Conservation (phyloP, 2,888 invertebrate genomes). For the Aelia acuminata region DNA sequence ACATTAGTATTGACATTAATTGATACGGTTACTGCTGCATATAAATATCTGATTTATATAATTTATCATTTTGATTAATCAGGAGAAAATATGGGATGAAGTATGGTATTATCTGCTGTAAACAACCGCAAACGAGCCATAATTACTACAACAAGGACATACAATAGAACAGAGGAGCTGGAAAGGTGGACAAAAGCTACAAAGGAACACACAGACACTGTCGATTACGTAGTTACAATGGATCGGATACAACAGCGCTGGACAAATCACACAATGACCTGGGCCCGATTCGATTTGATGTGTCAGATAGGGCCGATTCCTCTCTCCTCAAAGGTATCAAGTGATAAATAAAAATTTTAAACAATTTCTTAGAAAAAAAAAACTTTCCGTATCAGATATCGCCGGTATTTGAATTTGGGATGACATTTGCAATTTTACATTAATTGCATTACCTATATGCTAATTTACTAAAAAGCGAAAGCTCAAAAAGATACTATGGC, state of each 20-base stretch:
- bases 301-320: neutral
- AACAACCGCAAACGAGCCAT: neutral
- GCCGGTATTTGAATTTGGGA: too few species aligned
- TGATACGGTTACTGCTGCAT: too few species aligned
- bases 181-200: neutral
- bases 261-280: conserved; percentile 18
- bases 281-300: neutral
- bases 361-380: too few species aligned
- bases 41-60: too few species aligned
- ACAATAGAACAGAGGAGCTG: neutral
- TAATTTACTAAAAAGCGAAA: too few species aligned
- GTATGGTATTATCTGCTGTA: neutral
- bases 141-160: neutral
- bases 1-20: too few species aligned
- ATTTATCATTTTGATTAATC: too few species aligned
- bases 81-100: too few species aligned
- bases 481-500: too few species aligned
- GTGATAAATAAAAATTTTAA: neutral
- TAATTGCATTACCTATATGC: too few species aligned
- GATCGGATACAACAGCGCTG: neutral
- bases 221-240: neutral
- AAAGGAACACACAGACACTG: neutral
- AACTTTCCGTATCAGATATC: too few species aligned
- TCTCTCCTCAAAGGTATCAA: neutral
- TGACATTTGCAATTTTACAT: too few species aligned